These are phyloP conservation scores for Ostrea edulis DNA, from an alignment of 1,140 invertebrate genomes.

Conservation along the genomic window DNA sequence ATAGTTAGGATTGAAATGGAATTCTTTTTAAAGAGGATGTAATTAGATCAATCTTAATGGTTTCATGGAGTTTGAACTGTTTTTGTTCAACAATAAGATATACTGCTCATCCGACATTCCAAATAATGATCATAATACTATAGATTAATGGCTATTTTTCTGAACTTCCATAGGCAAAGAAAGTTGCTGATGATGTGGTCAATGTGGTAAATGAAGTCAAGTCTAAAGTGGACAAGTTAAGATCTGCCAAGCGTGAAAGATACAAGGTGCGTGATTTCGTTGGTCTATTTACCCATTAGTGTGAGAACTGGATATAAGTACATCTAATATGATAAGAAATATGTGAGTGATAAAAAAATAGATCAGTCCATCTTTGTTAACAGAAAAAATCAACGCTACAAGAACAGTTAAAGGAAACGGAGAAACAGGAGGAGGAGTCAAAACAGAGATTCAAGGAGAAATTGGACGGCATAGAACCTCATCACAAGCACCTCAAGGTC, in stretches of 20 bases:
- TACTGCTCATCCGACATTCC: too few species aligned
- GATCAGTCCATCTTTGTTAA: neutral
- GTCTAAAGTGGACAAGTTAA: slow-evolving; percentile 74
- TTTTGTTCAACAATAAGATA: too few species aligned
- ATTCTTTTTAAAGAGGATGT: too few species aligned
- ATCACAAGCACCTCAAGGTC: slow-evolving; percentile 70
- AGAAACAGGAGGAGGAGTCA: slow-evolving; percentile 68
- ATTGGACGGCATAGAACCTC: slow-evolving; percentile 63
- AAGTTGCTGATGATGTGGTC: slow-evolving; percentile 71
- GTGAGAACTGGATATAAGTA: too few species aligned
- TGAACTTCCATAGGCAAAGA: slow-evolving; percentile 64
- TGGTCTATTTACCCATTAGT: too few species aligned
- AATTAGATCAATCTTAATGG: too few species aligned
- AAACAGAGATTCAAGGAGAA: slow-evolving; percentile 64
- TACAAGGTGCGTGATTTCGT: slow-evolving; percentile 57
- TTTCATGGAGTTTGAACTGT: too few species aligned
- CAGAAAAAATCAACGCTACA: slow-evolving; percentile 66
- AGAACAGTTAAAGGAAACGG: slow-evolving; percentile 63
- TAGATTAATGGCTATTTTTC: too few species aligned
- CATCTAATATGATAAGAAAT: too few species aligned
- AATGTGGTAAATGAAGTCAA: slow-evolving; percentile 68
- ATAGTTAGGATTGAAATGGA: too few species aligned
- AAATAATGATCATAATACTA: too few species aligned
- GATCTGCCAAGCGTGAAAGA: slow-evolving; percentile 66
- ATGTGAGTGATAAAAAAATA: too few species aligned